Base-by-base conservation (phyloP, 2,888 invertebrate species). In the Pardosa pseudoannulata region DNA sequence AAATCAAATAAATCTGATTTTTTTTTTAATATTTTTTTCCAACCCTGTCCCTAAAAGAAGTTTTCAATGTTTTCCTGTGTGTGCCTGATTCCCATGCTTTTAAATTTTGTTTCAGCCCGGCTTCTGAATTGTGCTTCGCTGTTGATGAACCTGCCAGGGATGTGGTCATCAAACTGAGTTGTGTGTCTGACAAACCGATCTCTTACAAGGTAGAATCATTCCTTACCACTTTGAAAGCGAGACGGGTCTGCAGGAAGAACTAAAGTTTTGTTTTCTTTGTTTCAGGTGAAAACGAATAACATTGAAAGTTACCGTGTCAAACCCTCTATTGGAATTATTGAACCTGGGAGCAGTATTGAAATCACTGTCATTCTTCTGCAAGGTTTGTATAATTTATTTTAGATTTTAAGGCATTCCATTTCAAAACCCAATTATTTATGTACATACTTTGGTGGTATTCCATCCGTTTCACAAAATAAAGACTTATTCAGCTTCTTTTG, bases 281-380 rank as follows among this genome's bases (percentile, higher is more conserved):
- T 93, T 70, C 93, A 98, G 95, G 95, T 98, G 88, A 96, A 98
- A 92, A 98, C 98, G 16, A 98, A 98, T 2, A 96, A 97, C 0
- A 98, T 98, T 0, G 97, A 98, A 90, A 98, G 97, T 91, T 98
- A 97, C 92, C 93, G 97, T 36, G 98, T 99, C 0, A 94, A 96
- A 75, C 98, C 98, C 0, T 97, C 96, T 90, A 94, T 95, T 6
- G 98, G 98, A 0, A 92, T 94, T 6, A 91, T 98, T 74, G 92
- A 93, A 0, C 94, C 95, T 0, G 94, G 94, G 3, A 56, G 23
- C 9, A 80, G 29, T 65, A 70, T 80, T 31, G 87, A 87, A 56
- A 87, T 87, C 1, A 76, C 28, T 67, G 87, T 87, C 1, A 23
- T 76, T 46, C 71, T 87, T 39, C 31, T 87, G 29, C 13, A 70